Base-by-base conservation (phyloP, 2,113 vertebrate species). In the Nycticorax nycticorax region DNA sequence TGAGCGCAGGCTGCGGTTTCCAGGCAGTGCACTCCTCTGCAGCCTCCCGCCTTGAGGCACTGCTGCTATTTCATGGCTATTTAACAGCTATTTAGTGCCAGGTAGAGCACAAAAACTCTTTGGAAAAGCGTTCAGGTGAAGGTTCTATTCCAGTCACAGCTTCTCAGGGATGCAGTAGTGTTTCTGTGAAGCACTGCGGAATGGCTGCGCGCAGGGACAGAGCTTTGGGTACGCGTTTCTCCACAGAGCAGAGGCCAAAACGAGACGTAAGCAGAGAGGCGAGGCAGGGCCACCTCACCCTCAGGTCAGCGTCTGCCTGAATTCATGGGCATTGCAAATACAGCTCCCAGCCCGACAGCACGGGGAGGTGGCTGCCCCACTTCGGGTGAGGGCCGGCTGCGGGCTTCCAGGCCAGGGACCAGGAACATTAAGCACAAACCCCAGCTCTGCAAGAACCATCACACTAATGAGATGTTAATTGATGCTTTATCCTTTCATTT, bases 301-400 rank as follows among this genome's bases (percentile, higher is more conserved):
- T 8, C 8, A 41, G 32, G 6, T 26, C 4, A 6, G n/a, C 16
- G 23, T 28, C 78, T 30, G 28, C 62, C 16, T 15, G 32, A 16
- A 4, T 8, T 50, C 17, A 2, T 1, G 17, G 33, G 45, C 1
- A 3, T 26, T 64, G 32, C 2, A 33, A 33, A 20, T 5, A 3
- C 7, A 33, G 12, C 3, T 10, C 28, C 18, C 22, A 2, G 13
- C 6, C 27, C 12, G 20, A 2, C 17, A 14, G 22, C 56, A 19
- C 66, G 0, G 7, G 66, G 7, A 27, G 55, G 8, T 20, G 23
- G n/a, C 39, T 55, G 21, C 12, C 28, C 56, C 12, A 2, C 6
- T 5, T 10, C 18, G 20, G 63, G 35, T 47, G 27, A 26, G 48
- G 33, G 20, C 37, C 8, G 24, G 41, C 41, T 43, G 41, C 14